phyloP scores from a whole-genome alignment of 2,797 vertebrate genomes.

The Centropyge bicolor region DNA sequence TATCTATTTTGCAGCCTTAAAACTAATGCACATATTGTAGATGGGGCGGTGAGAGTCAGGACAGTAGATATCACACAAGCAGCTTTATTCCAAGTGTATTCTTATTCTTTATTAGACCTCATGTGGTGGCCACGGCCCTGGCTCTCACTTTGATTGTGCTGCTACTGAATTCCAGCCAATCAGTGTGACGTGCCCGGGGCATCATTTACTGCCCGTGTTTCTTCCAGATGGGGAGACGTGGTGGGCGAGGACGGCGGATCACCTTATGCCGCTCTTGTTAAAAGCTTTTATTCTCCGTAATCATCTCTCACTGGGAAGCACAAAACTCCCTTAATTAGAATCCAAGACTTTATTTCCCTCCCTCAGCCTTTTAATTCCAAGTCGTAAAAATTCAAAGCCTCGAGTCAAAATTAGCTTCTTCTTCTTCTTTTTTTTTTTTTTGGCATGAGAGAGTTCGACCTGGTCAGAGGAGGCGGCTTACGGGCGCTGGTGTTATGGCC shows the following conservation, averaged over 20 bases:
- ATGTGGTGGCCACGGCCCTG: slow-evolving; percentile 20
- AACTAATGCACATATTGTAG: background rate
- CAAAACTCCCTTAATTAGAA: slow-evolving; percentile 77
- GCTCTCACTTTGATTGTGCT: slow-evolving; percentile 40
- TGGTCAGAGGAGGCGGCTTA: slow-evolving; percentile 52
- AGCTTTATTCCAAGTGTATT: slow-evolving; percentile 23
- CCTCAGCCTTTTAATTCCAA: slow-evolving; percentile 57
- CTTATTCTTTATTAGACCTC: slow-evolving; percentile 41
- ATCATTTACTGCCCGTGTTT: slow-evolving; percentile 53
- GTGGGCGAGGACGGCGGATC: slow-evolving; percentile 35
- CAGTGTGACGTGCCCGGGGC: slow-evolving; percentile 48
- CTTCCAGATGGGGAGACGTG: slow-evolving; percentile 35
- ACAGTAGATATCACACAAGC: background rate
- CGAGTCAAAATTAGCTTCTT: slow-evolving; percentile 41
- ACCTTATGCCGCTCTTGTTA: slow-evolving; percentile 70
- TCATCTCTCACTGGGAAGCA: slow-evolving; percentile 67
- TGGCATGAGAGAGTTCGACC: slow-evolving; percentile 31
- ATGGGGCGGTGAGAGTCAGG: background rate
- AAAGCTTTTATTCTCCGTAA: slow-evolving; percentile 74
- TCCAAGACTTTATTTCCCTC: slow-evolving; percentile 62
- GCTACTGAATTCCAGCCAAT: slow-evolving; percentile 54
- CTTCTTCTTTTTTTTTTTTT: slow-evolving; percentile 5
- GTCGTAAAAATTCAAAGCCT: slow-evolving; percentile 57
- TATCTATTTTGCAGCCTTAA: background rate
- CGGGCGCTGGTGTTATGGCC: slow-evolving; percentile 45